Evolutionary conservation across 2,888 invertebrate genomes (phyloP), one percentile per base, ranked within the genome.

Genomic region (Stomorhina lunata): DNA sequence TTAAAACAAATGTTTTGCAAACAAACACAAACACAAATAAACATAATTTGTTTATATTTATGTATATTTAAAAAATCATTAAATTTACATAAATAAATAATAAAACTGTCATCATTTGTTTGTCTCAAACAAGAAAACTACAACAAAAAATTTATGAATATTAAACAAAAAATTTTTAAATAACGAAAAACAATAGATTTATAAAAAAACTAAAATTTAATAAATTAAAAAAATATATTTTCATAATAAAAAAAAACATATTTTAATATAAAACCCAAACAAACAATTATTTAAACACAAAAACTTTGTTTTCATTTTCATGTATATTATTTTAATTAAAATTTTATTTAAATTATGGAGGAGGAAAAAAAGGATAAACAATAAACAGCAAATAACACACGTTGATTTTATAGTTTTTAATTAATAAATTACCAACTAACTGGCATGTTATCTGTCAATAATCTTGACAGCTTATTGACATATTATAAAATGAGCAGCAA

Each of bases 401-500:
- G 17, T 43, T 59, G 57, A 61, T 68, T 69, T 79, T 29, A 48
- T 53, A 40, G n/a, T 10, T 57, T 65, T 65, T 72, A 79, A 79
- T 79, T 72, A 79, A 66, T 66, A 57, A 66, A 59, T 69, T 63
- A 73, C 72, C 65, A 65, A 75, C 68, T 50, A 75, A 50, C 57
- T 75, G 73, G 69, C 81, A 65, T 78, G 81, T 82, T 82, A 78
- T 66, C 78, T 75, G 75, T 82, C 81, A 78, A 75, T 78, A 78
- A 78, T 82, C 63, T 69, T 75, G 81, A 78, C 81, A 82, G 50
- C 75, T 78, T 75, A 82, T 65, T 78, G 75, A 78, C 75, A 82
- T 78, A 48, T 40, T 29, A 65, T 40, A 48, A 59, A 40, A 61
- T 17, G 15, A 40, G 7, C 40, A 40, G n/a, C n/a, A 43, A 10